A percentile compares a stretch with the other conserved stretches of the same genome.
These are phyloP conservation scores for Hydraecia micacea DNA, from an alignment of 2,888 invertebrate genomes.

Conservation along the genomic window DNA sequence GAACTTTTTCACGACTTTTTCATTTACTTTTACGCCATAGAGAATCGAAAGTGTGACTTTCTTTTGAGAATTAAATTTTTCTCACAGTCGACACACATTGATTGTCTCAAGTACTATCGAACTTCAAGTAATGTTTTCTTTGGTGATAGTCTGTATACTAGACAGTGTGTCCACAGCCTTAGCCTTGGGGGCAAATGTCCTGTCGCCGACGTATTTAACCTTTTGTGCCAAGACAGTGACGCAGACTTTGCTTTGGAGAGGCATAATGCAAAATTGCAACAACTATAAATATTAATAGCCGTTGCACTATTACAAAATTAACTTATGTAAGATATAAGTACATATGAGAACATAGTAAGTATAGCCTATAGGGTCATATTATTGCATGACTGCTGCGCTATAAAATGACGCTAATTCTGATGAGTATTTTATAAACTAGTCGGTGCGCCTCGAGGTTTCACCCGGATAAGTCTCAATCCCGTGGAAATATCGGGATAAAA, in stretches of 20 bases:
- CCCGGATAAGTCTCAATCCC: no score
- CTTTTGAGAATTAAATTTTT: slow-evolving; percentile 1
- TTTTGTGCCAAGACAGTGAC: slow-evolving; percentile 39
- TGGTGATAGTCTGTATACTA: no score
- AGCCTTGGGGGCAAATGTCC: slow-evolving; percentile 48
- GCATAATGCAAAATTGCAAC: slow-evolving; percentile 26
- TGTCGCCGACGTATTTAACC: slow-evolving; percentile 38
- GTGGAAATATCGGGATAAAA: no score
- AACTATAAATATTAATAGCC: not conserved
- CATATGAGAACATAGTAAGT: not conserved
- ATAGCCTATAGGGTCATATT: not conserved
- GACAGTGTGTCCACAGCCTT: slow-evolving; percentile 30
- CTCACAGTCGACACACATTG: not conserved
- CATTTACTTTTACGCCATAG: not conserved
- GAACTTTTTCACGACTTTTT: not conserved
- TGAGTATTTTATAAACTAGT: not conserved
- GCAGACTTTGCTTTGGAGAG: slow-evolving; percentile 26
- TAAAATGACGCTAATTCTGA: not conserved
- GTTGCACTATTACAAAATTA: not conserved
- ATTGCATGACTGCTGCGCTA: not conserved
- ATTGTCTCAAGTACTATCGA: slow-evolving; percentile 31
- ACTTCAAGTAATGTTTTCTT: slow-evolving; percentile 43
- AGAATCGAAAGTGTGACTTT: slow-evolving; percentile 1
- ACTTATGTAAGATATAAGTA: not conserved
- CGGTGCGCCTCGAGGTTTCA: not conserved